Evolutionary conservation across 2,888 invertebrate genomes (phyloP).

Genomic region (Caenorhabditis doughertyi): DNA sequence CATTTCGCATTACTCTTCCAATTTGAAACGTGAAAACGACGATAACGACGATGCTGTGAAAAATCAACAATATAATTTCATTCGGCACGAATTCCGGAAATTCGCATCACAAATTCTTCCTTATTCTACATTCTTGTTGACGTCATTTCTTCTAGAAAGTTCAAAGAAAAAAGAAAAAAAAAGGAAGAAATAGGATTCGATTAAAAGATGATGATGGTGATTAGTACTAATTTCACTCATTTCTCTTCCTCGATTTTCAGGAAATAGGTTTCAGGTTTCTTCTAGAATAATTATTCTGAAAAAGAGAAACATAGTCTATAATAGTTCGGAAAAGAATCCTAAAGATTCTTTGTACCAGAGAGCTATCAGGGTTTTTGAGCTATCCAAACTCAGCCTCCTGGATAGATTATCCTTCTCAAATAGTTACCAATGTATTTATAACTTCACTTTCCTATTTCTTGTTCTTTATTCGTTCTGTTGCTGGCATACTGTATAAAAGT

Average conservation of each 20-base stretch:
- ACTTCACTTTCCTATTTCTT: too few species aligned
- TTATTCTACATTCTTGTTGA: not conserved
- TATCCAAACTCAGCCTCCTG: too few species aligned
- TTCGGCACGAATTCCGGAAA: slow-evolving; percentile 54
- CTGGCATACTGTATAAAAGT: too few species aligned
- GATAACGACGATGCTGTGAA: not conserved
- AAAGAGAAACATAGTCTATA: not conserved
- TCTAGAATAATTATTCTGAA: not conserved
- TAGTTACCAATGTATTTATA: too few species aligned
- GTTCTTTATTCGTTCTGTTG: too few species aligned
- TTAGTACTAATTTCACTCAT: slow-evolving; percentile 25
- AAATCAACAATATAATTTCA: slow-evolving; percentile 32
- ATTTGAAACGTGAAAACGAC: slow-evolving; percentile 9
- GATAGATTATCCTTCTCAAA: too few species aligned
- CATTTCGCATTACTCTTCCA: not conserved
- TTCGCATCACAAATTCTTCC: slow-evolving; percentile 40
- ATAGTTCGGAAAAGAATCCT: too few species aligned
- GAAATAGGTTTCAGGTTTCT: slow-evolving; percentile 14
- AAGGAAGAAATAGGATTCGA: slow-evolving; percentile 39
- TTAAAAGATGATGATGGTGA: slow-evolving; percentile 20
- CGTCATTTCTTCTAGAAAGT: slow-evolving; percentile 40
- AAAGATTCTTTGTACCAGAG: too few species aligned
- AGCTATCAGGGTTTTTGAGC: too few species aligned
- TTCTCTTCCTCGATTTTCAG: slow-evolving; percentile 3
- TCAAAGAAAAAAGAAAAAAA: slow-evolving; percentile 4